A percentile compares a stretch with the other conserved stretches of the same genome.
These are phyloP conservation scores for Rhadina sibilatrix DNA, from an alignment of 2,113 vertebrate species.

Conservation along the genomic window DNA sequence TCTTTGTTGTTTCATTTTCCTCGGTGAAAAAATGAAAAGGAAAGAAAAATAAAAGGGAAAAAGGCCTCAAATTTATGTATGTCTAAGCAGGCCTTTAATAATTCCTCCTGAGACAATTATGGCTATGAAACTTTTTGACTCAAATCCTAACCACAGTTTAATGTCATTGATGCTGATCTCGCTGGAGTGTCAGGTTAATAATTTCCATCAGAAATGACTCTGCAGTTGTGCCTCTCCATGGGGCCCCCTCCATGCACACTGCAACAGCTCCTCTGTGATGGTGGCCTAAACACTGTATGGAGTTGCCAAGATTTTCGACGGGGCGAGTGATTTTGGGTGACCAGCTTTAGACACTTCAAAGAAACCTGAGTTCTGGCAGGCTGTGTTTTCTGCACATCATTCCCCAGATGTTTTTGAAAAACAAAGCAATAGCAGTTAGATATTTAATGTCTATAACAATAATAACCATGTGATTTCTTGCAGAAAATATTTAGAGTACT, in stretches of 20 bases:
- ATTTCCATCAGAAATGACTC: neutral
- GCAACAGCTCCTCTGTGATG: neutral
- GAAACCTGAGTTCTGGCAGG: slow-evolving; percentile 1
- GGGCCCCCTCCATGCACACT: neutral
- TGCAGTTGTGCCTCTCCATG: neutral
- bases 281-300: neutral
- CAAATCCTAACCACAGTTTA: neutral
- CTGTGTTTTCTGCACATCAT: slow-evolving; percentile 5
- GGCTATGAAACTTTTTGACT: neutral
- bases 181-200: neutral
- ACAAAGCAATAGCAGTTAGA: slow-evolving; percentile 27
- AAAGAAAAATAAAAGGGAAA: neutral
- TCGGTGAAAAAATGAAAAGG: neutral
- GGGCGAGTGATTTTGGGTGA: neutral
- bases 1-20: neutral
- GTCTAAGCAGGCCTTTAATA: neutral
- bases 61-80: neutral
- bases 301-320: neutral
- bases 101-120: neutral
- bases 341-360: neutral
- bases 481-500: slow-evolving; percentile 38
- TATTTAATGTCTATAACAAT: slow-evolving; percentile 35
- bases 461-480: slow-evolving; percentile 33
- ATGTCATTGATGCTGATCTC: neutral
- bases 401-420: slow-evolving; percentile 48